These are phyloP conservation scores for Diglossa cyanea DNA, from an alignment of 2,797 vertebrate species.

Conservation along the genomic window DNA sequence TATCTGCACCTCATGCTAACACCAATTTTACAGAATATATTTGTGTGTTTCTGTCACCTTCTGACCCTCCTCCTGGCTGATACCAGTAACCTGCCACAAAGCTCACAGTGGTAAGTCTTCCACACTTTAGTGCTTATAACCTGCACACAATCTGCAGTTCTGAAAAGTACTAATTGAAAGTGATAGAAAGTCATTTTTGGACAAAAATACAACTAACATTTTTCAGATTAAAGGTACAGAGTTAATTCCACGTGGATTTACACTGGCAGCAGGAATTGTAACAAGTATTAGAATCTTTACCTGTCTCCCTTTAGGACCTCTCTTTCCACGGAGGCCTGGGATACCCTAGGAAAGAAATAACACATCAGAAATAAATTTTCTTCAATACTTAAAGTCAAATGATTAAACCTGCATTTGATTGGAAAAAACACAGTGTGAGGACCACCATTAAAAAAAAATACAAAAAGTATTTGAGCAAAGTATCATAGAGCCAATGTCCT, in stretches of 20 bases:
- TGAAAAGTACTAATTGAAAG: background rate
- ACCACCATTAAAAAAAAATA: background rate
- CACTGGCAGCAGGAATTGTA: background rate
- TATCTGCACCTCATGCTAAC: background rate
- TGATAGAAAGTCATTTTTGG: background rate
- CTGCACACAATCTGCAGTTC: background rate
- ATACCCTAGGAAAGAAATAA: slow-evolving; percentile 79
- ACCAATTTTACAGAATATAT: background rate
- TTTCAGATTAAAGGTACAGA: background rate
- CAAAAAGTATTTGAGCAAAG: background rate
- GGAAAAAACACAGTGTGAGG: background rate
- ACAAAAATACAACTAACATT: background rate
- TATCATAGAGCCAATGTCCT: background rate
- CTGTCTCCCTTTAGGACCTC: slow-evolving; percentile 89
- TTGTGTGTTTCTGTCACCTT: background rate
- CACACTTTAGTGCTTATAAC: background rate
- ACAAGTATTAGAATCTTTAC: slow-evolving; percentile 70
- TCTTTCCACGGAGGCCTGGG: slow-evolving; percentile 86
- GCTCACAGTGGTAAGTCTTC: background rate
- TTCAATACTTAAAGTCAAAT: background rate
- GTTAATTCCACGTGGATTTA: background rate
- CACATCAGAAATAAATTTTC: background rate
- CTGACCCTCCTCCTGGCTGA: background rate
- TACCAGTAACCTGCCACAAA: background rate
- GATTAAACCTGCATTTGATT: background rate